Evolutionary conservation across 2,888 invertebrate species (phyloP).

Genomic region (Amiota mariae): DNA sequence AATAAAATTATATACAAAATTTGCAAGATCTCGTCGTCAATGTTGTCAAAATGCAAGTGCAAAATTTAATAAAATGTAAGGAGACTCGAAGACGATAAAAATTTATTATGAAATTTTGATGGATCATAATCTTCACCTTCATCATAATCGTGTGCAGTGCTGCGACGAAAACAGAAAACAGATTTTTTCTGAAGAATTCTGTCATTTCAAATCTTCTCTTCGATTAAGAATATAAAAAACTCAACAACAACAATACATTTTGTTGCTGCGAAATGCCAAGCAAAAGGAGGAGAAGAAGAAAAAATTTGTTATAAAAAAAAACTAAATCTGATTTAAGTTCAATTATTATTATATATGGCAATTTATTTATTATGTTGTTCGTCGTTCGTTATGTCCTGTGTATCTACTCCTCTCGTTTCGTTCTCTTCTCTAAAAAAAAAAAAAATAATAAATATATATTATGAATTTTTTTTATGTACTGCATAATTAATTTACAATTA

Average conservation of each 20-base stretch:
- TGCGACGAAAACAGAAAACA: not conserved
- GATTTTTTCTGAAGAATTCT: not conserved
- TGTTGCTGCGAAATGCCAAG: too few relatives aligned
- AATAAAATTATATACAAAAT: not conserved
- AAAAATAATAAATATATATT: too few relatives aligned
- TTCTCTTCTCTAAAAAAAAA: too few relatives aligned
- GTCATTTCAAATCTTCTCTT: too few relatives aligned
- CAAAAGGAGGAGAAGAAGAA: not conserved
- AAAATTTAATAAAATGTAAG: not conserved
- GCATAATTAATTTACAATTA: too few relatives aligned
- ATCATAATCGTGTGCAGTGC: not conserved
- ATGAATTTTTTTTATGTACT: too few relatives aligned
- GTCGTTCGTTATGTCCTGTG: too few relatives aligned
- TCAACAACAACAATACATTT: too few relatives aligned
- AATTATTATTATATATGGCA: too few relatives aligned
- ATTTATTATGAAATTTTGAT: not conserved
- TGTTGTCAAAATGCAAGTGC: slow-evolving; percentile 35
- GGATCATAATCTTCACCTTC: not conserved
- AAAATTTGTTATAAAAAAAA: not conserved
- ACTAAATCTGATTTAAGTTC: not conserved
- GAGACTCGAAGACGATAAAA: slow-evolving; percentile 2
- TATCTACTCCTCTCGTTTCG: too few relatives aligned
- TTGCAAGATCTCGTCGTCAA: not conserved
- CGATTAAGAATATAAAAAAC: too few relatives aligned
- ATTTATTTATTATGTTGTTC: too few relatives aligned